phyloP scores from a whole-genome alignment of 1,140 invertebrate genomes.

The Trichonephila clavipes region DNA sequence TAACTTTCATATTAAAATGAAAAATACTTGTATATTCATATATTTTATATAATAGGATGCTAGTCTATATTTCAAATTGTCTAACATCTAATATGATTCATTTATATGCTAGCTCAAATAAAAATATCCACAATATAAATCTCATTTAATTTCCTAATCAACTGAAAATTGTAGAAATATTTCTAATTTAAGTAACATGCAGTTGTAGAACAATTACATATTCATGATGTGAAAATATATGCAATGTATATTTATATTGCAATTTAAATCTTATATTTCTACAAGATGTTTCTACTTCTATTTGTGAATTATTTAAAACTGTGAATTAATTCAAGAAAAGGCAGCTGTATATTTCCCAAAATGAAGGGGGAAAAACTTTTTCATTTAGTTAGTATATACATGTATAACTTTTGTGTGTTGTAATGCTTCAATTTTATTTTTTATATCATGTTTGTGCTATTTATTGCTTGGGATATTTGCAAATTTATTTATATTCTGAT shows the following conservation, averaged over 20 bases:
- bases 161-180: too few relatives aligned
- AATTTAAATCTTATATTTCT: not conserved
- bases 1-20: not conserved
- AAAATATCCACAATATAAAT: too few relatives aligned
- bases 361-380: not conserved
- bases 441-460: not conserved
- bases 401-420: not conserved
- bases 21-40: not conserved
- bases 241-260: not conserved
- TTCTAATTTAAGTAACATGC: too few relatives aligned
- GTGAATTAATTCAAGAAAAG: not conserved
- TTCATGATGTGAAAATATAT: not conserved
- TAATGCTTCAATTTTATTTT: not conserved
- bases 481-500: not conserved
- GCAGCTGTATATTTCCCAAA: not conserved
- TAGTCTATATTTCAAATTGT: not conserved
- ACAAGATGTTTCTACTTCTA: not conserved
- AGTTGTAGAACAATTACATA: not conserved
- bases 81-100: not conserved
- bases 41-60: slow-evolving; percentile 3
- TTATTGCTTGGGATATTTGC: not conserved
- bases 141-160: too few relatives aligned
- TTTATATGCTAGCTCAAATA: not conserved
- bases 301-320: not conserved
- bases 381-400: not conserved